phyloP scores from a whole-genome alignment of 2,113 vertebrate species.

The Tupaia tana region DNA sequence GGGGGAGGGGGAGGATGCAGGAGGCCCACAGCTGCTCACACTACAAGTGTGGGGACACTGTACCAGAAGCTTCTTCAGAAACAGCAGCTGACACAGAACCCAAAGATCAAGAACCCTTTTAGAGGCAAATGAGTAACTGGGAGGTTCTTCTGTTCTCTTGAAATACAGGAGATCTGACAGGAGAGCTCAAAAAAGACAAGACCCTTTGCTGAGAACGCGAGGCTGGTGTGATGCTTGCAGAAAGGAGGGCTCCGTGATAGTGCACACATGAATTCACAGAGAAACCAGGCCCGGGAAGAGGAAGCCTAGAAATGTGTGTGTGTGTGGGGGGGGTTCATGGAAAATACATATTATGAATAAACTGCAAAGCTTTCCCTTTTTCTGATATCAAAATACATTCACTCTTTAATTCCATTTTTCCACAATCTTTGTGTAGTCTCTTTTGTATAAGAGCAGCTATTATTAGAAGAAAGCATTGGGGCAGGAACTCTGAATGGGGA shows the following conservation, averaged over 20 bases:
- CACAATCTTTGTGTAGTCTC: no score
- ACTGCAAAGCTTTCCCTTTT: no score
- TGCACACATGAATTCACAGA: rapidly evolving
- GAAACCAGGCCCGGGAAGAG: background rate
- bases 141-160: background rate
- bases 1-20: rapidly evolving
- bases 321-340: no score
- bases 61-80: background rate
- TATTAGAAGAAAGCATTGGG: rapidly evolving
- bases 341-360: no score
- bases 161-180: background rate
- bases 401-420: no score
- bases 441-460: rapidly evolving
- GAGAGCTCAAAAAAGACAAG: background rate
- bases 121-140: background rate
- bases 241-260: background rate
- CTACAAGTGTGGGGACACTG: rapidly evolving
- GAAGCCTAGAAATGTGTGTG: rapidly evolving
- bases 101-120: rapidly evolving
- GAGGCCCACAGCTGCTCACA: background rate
- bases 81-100: rapidly evolving
- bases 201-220: background rate
- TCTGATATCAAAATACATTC: no score
- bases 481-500: rapidly evolving
- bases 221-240: background rate